phyloP scores from a whole-genome alignment of 2,888 invertebrate species.

The Dryadula phaetusa region DNA sequence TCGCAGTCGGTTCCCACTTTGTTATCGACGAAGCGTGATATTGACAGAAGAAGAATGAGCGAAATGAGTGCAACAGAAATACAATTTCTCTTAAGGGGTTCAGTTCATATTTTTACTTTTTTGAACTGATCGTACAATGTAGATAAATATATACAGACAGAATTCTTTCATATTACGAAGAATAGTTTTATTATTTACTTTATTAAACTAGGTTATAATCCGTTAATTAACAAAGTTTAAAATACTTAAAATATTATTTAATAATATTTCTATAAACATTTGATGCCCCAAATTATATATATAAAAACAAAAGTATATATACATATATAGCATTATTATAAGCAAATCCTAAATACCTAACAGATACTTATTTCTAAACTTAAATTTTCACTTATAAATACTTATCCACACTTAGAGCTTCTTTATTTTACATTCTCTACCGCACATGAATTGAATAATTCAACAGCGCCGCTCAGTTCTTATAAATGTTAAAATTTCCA shows the following conservation, averaged over 20 bases:
- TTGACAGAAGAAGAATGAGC: conserved; percentile 11
- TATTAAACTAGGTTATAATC: too few species aligned
- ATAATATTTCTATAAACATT: too few species aligned
- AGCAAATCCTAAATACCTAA: too few species aligned
- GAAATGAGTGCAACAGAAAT: neutral
- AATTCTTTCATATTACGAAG: too few species aligned
- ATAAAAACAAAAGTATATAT: too few species aligned
- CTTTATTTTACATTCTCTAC: conserved; percentile 17
- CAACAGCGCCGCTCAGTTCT: neutral
- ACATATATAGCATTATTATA: neutral
- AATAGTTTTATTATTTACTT: too few species aligned
- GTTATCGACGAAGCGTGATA: conserved; percentile 13
- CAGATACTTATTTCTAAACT: too few species aligned
- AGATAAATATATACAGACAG: too few species aligned
- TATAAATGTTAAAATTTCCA: conserved; percentile 12
- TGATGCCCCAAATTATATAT: too few species aligned
- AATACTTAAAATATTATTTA: too few species aligned
- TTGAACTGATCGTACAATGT: too few species aligned
- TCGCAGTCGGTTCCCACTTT: conserved; percentile 4
- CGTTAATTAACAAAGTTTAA: too few species aligned
- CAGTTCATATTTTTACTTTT: neutral
- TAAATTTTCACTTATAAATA: neutral
- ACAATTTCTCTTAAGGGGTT: neutral
- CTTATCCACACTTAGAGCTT: neutral
- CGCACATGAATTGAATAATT: conserved; percentile 12